Conservation (phyloP, 1,140 invertebrate species). For the Conus betulinus region DNA sequence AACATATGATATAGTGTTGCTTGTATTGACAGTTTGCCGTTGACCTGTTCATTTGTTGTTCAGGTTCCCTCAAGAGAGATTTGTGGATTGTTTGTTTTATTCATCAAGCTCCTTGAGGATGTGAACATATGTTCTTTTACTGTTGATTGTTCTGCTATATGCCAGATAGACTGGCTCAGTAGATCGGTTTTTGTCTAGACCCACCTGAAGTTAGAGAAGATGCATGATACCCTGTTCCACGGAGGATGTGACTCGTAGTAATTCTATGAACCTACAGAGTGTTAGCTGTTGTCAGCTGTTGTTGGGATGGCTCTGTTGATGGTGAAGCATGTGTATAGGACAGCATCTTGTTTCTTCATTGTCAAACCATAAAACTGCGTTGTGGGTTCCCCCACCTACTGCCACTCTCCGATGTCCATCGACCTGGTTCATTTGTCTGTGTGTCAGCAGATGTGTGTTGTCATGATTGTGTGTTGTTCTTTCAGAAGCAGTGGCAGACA, state of each 20-base stretch:
- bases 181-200: background rate
- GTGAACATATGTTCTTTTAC: background rate
- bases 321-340: background rate
- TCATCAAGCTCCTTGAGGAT: background rate
- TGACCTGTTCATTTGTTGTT: slow-evolving; percentile 10
- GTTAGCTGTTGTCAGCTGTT: background rate
- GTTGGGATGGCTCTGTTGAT: background rate
- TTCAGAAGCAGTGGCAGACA: slow-evolving; percentile 45
- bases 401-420: background rate
- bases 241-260: background rate
- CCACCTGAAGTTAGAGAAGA: background rate
- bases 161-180: background rate
- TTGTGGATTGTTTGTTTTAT: background rate
- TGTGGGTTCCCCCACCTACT: background rate
- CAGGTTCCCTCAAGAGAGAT: background rate
- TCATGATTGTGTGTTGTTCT: slow-evolving; percentile 17
- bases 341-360: background rate
- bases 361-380: background rate
- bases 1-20: background rate
- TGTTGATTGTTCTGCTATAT: background rate
- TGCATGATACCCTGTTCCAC: background rate
- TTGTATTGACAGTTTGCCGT: background rate
- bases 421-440: background rate
- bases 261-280: background rate
- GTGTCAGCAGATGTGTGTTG: background rate